Percentiles rank a stretch among this genome's conserved stretches.
These are phyloP conservation scores for Enoplosus armatus DNA, from an alignment of 2,797 vertebrate genomes.

Conservation along the genomic window DNA sequence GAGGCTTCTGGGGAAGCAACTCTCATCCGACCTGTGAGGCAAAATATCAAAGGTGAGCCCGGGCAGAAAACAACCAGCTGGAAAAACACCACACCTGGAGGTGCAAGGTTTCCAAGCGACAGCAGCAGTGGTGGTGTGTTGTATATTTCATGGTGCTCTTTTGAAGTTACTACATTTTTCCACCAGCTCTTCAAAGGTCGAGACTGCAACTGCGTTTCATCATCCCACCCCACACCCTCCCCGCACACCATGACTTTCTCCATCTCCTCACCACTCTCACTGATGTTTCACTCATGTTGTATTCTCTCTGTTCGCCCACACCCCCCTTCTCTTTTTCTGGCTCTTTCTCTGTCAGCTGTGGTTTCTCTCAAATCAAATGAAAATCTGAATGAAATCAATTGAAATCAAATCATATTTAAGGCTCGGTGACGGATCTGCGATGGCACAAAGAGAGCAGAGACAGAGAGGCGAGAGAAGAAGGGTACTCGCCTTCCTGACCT, in stretches of 20 bases:
- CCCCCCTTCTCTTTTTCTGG: neutral
- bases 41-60: slow-evolving; percentile 56
- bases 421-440: slow-evolving; percentile 46
- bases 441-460: slow-evolving; percentile 17
- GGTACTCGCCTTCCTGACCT: slow-evolving; percentile 29
- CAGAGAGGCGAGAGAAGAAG: slow-evolving; percentile 18
- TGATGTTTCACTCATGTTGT: slow-evolving; percentile 64
- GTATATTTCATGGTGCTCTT: slow-evolving; percentile 81
- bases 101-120: slow-evolving; percentile 43
- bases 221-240: slow-evolving; percentile 29
- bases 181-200: slow-evolving; percentile 78
- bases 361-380: slow-evolving; percentile 50
- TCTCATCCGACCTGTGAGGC: slow-evolving; percentile 37
- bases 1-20: slow-evolving; percentile 25
- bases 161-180: slow-evolving; percentile 80
- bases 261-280: slow-evolving; percentile 45
- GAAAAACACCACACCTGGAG: slow-evolving; percentile 61
- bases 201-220: slow-evolving; percentile 71
- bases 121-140: slow-evolving; percentile 58
- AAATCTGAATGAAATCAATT: slow-evolving; percentile 40
- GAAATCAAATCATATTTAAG: slow-evolving; percentile 45
- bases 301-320: slow-evolving; percentile 60
- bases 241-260: slow-evolving; percentile 49
- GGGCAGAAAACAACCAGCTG: slow-evolving; percentile 48
- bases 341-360: slow-evolving; percentile 26